Base-by-base conservation (phyloP, 2,113 vertebrate species). In the Echinops telfairi region DNA sequence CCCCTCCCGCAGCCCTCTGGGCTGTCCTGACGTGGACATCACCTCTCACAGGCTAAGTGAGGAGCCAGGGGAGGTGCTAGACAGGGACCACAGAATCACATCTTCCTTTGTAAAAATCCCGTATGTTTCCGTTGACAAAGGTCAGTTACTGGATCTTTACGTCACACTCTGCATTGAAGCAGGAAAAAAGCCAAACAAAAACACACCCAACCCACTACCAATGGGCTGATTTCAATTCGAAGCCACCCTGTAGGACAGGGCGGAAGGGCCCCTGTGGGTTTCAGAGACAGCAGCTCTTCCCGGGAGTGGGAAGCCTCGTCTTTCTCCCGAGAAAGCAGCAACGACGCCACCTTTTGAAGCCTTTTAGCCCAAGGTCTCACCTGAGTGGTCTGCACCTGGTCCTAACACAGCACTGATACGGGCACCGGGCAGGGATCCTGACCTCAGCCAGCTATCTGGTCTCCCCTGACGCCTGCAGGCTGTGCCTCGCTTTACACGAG, bases 31-130 rank as follows among this genome's bases (percentile, higher is more conserved):
- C 98, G 97, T 93, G 94, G 95, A 94, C 92, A 95, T 88, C 92
- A 96, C 96, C 97, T 95, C 94, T 97, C 97, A 97, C 0, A 71
- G 94, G 82, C 97, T 95, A 97, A 47, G 10, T 47, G 10, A 47
- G 43, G 97, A 93, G 95, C 97, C 89, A 96, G 92, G 96, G 85
- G 94, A 96, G 97, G 94, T 88, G 86, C 95, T 97, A 97, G 97
- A 97, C 94, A 96, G 97, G 64, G 97, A 94, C 97, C 43, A 93
- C 92, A 96, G 95, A 57, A 91, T 1, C 86, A 64, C 93, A 83
- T 87, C 91, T 97, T 96, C 92, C 91, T 84, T 47, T 47, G 10
- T 10, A 81, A 80, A 88, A 93, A 96, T 92, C 86, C 96, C 96
- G 25, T 77, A 91, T 95, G 40, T 86, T 86, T 81, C 83, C 90